phyloP scores from a whole-genome alignment of 2,113 vertebrate genomes.

The Psephotus haematonotus region DNA sequence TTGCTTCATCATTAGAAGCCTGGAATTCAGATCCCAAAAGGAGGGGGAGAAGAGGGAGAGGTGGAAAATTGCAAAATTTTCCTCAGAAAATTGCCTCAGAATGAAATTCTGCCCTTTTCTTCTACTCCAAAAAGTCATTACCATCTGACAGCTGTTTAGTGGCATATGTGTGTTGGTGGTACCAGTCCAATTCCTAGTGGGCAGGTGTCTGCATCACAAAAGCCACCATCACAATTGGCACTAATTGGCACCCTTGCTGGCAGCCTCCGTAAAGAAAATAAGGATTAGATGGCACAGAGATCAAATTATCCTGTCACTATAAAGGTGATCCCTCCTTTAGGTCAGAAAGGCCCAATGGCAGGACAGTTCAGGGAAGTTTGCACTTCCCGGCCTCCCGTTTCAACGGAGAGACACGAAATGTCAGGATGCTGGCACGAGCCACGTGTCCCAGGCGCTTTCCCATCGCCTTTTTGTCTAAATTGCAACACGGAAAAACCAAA shows the following conservation, averaged over 20 bases:
- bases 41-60: not conserved
- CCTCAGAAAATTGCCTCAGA: slow-evolving; percentile 49
- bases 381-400: not conserved
- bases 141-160: slow-evolving; percentile 73
- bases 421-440: not conserved
- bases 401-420: fast-evolving
- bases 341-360: slow-evolving; percentile 34
- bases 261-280: slow-evolving; percentile 52
- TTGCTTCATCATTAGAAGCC: not conserved
- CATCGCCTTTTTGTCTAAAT: not conserved
- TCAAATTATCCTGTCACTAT: slow-evolving; percentile 65
- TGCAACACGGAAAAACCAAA: not conserved
- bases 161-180: slow-evolving; percentile 73
- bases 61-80: slow-evolving; percentile 33
- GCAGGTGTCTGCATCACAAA: slow-evolving; percentile 74
- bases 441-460: not conserved
- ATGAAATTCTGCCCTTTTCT: slow-evolving; percentile 66
- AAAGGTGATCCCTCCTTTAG: slow-evolving; percentile 55
- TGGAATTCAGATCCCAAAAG: not conserved
- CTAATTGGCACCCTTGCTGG: slow-evolving; percentile 69
- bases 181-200: slow-evolving; percentile 74
- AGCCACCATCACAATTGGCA: slow-evolving; percentile 71
- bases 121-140: slow-evolving; percentile 65
- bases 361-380: slow-evolving; percentile 45
- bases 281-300: slow-evolving; percentile 66